Evolutionary conservation across 2,113 vertebrate species (phyloP), one percentile per base, ranked within the genome.

Genomic region (Microcebus tavaratra): DNA sequence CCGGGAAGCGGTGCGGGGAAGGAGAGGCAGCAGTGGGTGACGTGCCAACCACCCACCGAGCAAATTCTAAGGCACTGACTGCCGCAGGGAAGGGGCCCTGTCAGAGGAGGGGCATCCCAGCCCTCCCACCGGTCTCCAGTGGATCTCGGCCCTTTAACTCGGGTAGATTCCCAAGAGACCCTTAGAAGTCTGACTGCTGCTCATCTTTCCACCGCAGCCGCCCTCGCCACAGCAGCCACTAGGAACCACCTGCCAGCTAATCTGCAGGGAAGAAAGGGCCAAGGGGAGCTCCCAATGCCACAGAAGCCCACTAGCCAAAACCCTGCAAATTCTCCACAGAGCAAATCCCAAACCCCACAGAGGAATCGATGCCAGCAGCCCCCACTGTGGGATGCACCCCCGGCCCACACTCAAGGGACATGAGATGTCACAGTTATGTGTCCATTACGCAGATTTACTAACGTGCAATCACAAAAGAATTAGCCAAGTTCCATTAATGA

Each of bases 1-100:
- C 1, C 1, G 14, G 25, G 21, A 48, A 8, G 0, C 13, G 0
- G 39, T 0, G 0, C 1, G 1, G 29, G 36, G 15, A 15, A 13
- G 34, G 31, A 45, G 23, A 31, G 73, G 36, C 0, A 0, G 25
- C 25, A 13, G n/a, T 0, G 27, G 65, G 29, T n/a, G n/a, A 17
- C 1, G 4, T 8, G 17, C 29, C 4, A n/a, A 45, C 2, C 25
- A 23, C 34, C 17, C 29, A 42, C 14, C 3, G 0, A 8, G 25
- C 63, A 88, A 8, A 29, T 12, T 55, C 11, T 0, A 59, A 8
- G 31, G 20, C 6, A 9, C 50, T 3, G 5, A 21, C 78, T 17
- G 27, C 31, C 12, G 31, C 20, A 23, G 4, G 10, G 8, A 29
- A 29, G 4, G 10, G 10, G 14, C 0, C n/a, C 0, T 27, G 20